These are phyloP conservation scores for Eutrigla gurnardus DNA, from an alignment of 2,797 vertebrate species.

Conservation along the genomic window DNA sequence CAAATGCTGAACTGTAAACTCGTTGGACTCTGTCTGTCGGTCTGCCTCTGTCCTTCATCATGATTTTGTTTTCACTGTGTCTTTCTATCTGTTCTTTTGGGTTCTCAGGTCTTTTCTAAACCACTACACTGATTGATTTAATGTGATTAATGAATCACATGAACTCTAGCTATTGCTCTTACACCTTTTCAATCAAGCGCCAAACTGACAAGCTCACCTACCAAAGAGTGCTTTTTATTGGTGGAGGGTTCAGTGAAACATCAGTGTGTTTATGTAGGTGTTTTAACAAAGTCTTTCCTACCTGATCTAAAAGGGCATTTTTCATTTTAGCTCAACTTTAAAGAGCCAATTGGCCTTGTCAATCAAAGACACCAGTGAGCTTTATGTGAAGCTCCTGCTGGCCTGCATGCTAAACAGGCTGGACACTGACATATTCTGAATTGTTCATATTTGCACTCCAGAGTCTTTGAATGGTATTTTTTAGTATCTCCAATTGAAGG, in stretches of 20 bases:
- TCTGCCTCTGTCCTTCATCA: constrained; percentile 20
- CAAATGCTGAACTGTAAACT: constrained; percentile 25
- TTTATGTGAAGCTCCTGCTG: neutral
- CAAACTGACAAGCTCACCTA: constrained; percentile 17
- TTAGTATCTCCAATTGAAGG: neutral
- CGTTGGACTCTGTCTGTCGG: constrained; percentile 14
- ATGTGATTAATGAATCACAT: constrained; percentile 14
- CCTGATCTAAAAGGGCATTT: too few species aligned
- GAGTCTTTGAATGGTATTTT: neutral
- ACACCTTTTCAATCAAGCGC: constrained; percentile 23
- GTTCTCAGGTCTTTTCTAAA: constrained; percentile 57
- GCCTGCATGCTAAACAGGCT: neutral
- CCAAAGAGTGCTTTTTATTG: constrained; percentile 41
- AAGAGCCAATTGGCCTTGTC: too few species aligned
- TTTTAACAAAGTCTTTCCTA: constrained; percentile 4
- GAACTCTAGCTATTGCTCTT: constrained; percentile 1
- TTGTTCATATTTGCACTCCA: constrained; percentile 10
- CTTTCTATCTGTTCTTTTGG: constrained; percentile 38
- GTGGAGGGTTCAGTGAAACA: constrained; percentile 16
- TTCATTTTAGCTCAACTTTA: too few species aligned
- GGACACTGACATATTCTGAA: constrained; percentile 1
- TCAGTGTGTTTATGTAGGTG: neutral
- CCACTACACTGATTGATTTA: constrained; percentile 17
- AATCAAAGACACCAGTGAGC: neutral
- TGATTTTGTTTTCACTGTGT: constrained; percentile 42